Percentiles rank a stretch among this genome's conserved stretches.
Evolutionary conservation across 2,888 invertebrate genomes (phyloP).

Genomic region (Campoplex capitator): DNA sequence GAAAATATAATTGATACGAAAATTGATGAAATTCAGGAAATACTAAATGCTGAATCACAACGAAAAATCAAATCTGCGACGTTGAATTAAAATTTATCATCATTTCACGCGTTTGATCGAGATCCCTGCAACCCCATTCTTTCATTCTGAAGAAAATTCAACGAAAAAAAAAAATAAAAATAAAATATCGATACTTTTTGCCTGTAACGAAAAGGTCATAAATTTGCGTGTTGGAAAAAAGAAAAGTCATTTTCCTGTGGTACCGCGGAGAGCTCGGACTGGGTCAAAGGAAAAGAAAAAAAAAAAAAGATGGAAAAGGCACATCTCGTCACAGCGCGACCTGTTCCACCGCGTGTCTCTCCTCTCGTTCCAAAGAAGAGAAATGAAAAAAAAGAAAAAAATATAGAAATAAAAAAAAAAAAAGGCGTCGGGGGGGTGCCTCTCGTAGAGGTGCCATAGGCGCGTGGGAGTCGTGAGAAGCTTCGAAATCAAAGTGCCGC

Average conservation of each 20-base stretch:
- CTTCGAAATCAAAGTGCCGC: constrained; percentile 79
- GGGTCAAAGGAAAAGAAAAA: constrained; percentile 48
- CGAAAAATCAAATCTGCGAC: background rate
- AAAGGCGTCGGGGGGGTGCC: constrained; percentile 70
- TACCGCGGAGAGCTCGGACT: constrained; percentile 17
- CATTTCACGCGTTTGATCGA: background rate
- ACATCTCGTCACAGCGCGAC: constrained; percentile 78
- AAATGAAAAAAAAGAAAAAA: constrained; percentile 61
- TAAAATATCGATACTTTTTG: constrained; percentile 30
- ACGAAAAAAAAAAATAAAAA: background rate
- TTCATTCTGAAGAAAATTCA: background rate
- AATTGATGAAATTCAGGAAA: background rate
- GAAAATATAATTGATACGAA: too few species aligned
- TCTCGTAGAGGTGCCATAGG: constrained; percentile 67
- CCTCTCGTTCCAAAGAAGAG: constrained; percentile 37
- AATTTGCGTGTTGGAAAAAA: constrained; percentile 60
- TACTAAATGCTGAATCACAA: background rate
- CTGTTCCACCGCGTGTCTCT: constrained; percentile 74
- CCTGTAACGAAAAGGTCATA: constrained; percentile 52
- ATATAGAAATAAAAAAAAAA: constrained; percentile 45
- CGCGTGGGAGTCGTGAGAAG: constrained; percentile 81
- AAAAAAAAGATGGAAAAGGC: constrained; percentile 64
- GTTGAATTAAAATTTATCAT: background rate
- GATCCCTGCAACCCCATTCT: background rate
- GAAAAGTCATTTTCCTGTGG: constrained; percentile 61